These are phyloP conservation scores for Pemphredon lugubris DNA, from an alignment of 2,888 invertebrate genomes.

Conservation along the genomic window DNA sequence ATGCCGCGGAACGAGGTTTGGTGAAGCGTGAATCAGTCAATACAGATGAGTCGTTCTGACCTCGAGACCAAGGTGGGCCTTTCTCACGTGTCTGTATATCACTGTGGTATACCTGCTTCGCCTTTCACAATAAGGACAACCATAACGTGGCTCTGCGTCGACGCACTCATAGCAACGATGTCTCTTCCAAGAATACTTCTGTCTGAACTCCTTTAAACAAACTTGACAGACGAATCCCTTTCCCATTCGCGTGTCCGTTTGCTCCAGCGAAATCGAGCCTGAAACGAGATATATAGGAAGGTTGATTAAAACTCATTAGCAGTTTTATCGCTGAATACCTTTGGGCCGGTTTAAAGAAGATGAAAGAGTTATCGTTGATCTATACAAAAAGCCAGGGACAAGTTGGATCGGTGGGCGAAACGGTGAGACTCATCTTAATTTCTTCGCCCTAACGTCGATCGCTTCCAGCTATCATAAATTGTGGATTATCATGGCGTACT, in stretches of 20 bases:
- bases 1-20: not conserved
- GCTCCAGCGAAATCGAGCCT: not conserved
- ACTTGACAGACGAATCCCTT: constrained; percentile 12
- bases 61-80: constrained; percentile 62
- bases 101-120: constrained; percentile 68
- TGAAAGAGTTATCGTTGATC: too few relatives aligned
- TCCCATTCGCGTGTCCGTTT: not conserved
- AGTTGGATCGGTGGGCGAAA: too few relatives aligned
- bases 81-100: constrained; percentile 74
- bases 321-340: too few relatives aligned
- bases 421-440: too few relatives aligned
- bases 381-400: too few relatives aligned
- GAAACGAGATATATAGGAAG: too few relatives aligned
- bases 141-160: constrained; percentile 21
- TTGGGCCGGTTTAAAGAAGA: too few relatives aligned
- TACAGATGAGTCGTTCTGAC: constrained; percentile 19
- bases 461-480: too few relatives aligned
- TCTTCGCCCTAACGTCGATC: too few relatives aligned
- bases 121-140: constrained; percentile 68
- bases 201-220: constrained; percentile 2
- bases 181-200: not conserved
- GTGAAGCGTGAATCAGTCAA: not conserved
- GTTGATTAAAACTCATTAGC: too few relatives aligned
- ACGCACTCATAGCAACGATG: constrained; percentile 11
- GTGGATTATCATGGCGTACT: too few relatives aligned